Evolutionary conservation across 2,888 invertebrate genomes (phyloP), one percentile per base, ranked within the genome.

Genomic region (Lapara coniferarum): DNA sequence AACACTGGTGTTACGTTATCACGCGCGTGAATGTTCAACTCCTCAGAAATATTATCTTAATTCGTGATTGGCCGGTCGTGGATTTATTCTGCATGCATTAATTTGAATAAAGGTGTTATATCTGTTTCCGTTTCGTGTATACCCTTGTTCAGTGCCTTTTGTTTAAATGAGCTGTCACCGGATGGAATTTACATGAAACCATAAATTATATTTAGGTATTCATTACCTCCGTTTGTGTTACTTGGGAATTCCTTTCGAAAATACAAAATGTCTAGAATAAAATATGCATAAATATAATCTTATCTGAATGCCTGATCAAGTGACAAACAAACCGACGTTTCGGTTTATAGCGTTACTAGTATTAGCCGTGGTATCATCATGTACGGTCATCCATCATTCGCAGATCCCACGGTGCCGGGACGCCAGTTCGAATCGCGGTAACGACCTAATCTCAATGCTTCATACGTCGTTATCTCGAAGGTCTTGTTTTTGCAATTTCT

Each of bases 401-500:
- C 13, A 56, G 68, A 13, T 53, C 59, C 52, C 52, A 68, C 51
- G 52, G 52, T 56, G 56, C 57, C n/a, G 53, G 46, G 51, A 37
- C 37, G 52, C 59, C 58, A 59, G 12, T 30, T 49, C 58, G 51
- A 59, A 44, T 67, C 25, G 52, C 51, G 52, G 51, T 52, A 58
- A 58, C 68, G 30, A 58, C 52, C 66, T 68, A 73, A 73, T 72
- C 71, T 71, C 37, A 68, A 52, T 68, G 59, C 37, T 73, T 75
- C 69, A 72, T 70, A 71, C 67, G 57, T 70, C 74, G 72, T 74
- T 76, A 73, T 72, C 69, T 44, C 68, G 63, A 66, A 71, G 72
- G 69, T 71, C 69, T 71, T 68, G 72, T 73, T 73, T 78, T 75
- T 73, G 72, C 76, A 70, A 68, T 25, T 68, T 52, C 30, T 55